These are phyloP conservation scores for Pongo abelii DNA, from an alignment of 2,113 vertebrate genomes.

Conservation along the genomic window DNA sequence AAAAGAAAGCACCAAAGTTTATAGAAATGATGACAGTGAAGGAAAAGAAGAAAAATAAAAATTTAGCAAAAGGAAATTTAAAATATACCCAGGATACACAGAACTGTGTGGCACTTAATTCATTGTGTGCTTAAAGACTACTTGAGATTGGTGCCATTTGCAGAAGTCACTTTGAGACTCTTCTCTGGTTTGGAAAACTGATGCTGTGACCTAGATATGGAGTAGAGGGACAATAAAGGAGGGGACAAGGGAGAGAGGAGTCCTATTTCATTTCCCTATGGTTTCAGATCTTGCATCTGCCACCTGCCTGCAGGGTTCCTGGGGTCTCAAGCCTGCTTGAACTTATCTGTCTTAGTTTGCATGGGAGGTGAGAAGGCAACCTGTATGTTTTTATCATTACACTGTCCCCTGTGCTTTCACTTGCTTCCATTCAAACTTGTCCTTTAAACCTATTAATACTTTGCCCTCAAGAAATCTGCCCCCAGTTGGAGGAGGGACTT, in stretches of 20 bases:
- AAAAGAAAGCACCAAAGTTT: neutral
- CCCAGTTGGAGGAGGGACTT: neutral
- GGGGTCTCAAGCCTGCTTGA: neutral
- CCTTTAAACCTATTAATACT: conserved; percentile 6
- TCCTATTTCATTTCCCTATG: neutral
- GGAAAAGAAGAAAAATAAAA: neutral
- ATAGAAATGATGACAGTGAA: neutral
- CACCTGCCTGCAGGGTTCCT: neutral
- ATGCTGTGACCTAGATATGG: neutral
- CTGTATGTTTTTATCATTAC: neutral
- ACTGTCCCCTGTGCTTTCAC: neutral
- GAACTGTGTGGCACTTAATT: neutral
- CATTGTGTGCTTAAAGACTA: neutral
- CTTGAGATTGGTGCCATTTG: neutral
- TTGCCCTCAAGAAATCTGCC: neutral
- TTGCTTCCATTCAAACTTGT: neutral
- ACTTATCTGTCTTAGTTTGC: neutral
- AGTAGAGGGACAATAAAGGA: neutral
- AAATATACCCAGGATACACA: neutral
- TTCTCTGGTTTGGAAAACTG: neutral
- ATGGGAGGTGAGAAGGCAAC: neutral
- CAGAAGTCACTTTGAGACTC: neutral
- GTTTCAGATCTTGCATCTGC: neutral
- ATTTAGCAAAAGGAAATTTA: neutral
- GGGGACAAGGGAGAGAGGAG: rapidly evolving